Conservation (phyloP, 2,888 invertebrate genomes). For the Isoperla grammatica region DNA sequence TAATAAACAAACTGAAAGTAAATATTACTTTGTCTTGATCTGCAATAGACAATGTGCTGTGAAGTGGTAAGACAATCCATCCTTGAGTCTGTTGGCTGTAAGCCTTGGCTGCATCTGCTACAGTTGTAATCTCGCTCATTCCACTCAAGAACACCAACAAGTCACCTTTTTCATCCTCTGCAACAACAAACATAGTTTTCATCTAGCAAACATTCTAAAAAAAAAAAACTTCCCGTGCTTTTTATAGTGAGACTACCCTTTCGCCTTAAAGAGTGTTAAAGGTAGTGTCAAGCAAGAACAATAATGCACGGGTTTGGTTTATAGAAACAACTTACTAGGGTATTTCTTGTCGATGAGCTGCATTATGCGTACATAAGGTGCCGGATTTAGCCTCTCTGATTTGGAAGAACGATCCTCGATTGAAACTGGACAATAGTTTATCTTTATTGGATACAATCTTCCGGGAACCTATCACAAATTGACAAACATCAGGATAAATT, state of each 20-base stretch:
- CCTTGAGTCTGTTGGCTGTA: slow-evolving; percentile 69
- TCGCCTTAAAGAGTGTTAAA: too few species aligned
- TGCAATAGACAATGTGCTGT: slow-evolving; percentile 84
- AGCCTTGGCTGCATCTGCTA: slow-evolving; percentile 79
- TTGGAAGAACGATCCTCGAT: slow-evolving; percentile 55
- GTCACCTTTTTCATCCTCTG: slow-evolving; percentile 83
- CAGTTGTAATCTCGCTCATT: slow-evolving; percentile 82
- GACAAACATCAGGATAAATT: not conserved
- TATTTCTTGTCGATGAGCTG: slow-evolving; percentile 89
- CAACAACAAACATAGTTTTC: slow-evolving; percentile 25
- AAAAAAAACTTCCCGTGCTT: too few species aligned
- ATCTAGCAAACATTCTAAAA: too few species aligned
- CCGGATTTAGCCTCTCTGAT: slow-evolving; percentile 77
- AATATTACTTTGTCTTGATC: slow-evolving; percentile 87
- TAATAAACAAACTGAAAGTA: not conserved
- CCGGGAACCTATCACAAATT: slow-evolving; percentile 68
- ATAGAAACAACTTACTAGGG: slow-evolving; percentile 50
- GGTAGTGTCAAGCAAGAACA: too few species aligned
- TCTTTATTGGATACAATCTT: slow-evolving; percentile 85
- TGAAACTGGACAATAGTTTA: slow-evolving; percentile 73
- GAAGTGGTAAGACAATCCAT: slow-evolving; percentile 92
- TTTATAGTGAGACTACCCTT: too few species aligned
- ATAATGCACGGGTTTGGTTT: not conserved
- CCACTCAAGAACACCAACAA: slow-evolving; percentile 93
- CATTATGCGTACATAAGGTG: slow-evolving; percentile 88